Evolutionary conservation across 2,888 invertebrate genomes (phyloP).

Genomic region (Acleris literana): DNA sequence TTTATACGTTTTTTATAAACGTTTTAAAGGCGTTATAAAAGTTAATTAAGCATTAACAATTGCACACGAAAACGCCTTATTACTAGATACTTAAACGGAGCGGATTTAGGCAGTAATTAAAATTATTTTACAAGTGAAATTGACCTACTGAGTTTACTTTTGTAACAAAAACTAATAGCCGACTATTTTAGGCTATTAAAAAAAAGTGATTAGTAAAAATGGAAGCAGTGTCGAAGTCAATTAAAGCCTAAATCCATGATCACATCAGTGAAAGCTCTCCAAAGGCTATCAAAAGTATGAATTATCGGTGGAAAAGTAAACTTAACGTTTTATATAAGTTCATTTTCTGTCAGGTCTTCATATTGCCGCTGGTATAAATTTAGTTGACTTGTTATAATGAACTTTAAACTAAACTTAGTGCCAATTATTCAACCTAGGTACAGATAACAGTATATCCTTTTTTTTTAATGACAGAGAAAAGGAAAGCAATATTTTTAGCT

Average conservation of each 20-base stretch:
- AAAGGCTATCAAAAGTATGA: slow-evolving; percentile 22
- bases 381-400: too few relatives aligned
- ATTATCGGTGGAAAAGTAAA: slow-evolving; percentile 16
- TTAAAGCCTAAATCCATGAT: slow-evolving; percentile 78
- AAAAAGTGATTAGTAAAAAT: slow-evolving; percentile 5
- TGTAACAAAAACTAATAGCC: not conserved
- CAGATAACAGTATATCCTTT: too few relatives aligned
- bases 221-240: slow-evolving; percentile 52
- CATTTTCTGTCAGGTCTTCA: too few relatives aligned
- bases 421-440: too few relatives aligned
- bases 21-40: not conserved
- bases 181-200: not conserved
- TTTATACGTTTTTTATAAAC: not conserved
- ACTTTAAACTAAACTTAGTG: too few relatives aligned
- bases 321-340: not conserved
- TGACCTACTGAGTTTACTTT: not conserved
- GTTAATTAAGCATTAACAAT: slow-evolving; percentile 69
- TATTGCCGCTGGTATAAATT: too few relatives aligned
- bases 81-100: slow-evolving; percentile 71
- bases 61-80: slow-evolving; percentile 73
- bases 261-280: slow-evolving; percentile 68
- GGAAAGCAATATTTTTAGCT: too few relatives aligned
- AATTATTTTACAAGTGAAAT: slow-evolving; percentile 47
- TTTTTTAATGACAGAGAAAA: too few relatives aligned
- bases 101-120: slow-evolving; percentile 80